These are phyloP conservation scores for Paramisgurnus dabryanus DNA, from an alignment of 2,113 vertebrate genomes.

Conservation along the genomic window DNA sequence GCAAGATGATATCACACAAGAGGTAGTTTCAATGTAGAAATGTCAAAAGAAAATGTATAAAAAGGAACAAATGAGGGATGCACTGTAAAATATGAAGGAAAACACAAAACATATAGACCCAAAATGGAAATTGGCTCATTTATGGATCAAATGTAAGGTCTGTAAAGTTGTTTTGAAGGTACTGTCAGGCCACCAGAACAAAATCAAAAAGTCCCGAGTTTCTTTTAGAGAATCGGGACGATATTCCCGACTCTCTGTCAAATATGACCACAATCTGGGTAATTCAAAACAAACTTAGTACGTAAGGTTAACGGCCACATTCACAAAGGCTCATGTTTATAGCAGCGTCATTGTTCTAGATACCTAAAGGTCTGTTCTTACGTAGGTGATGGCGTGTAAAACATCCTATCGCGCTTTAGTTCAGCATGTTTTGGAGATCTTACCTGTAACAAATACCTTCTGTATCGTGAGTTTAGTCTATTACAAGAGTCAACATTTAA, in stretches of 20 bases:
- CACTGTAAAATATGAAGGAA: slow-evolving; percentile 41
- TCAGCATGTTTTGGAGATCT: background rate
- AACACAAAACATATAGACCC: slow-evolving; percentile 42
- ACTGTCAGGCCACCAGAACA: no score
- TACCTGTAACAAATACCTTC: slow-evolving; percentile 11
- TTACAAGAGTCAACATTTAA: slow-evolving; percentile 40
- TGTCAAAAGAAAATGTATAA: slow-evolving; percentile 72
- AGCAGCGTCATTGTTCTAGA: background rate
- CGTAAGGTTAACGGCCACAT: background rate
- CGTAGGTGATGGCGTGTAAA: background rate
- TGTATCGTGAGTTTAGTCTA: slow-evolving; percentile 16
- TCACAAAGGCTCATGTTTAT: background rate
- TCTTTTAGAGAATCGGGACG: no score
- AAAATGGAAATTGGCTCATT: background rate
- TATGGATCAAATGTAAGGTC: no score
- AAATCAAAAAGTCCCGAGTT: background rate
- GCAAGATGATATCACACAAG: slow-evolving; percentile 80
- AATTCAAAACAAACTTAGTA: background rate
- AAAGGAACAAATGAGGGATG: slow-evolving; percentile 47
- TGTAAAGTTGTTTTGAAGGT: no score
- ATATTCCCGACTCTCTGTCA: background rate
- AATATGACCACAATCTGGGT: no score
- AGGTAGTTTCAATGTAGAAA: slow-evolving; percentile 95
- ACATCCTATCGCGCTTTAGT: background rate
- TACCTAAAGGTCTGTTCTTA: background rate